Evolutionary conservation across 2,888 invertebrate genomes (phyloP).

Genomic region (Lepidochitona cinerea): DNA sequence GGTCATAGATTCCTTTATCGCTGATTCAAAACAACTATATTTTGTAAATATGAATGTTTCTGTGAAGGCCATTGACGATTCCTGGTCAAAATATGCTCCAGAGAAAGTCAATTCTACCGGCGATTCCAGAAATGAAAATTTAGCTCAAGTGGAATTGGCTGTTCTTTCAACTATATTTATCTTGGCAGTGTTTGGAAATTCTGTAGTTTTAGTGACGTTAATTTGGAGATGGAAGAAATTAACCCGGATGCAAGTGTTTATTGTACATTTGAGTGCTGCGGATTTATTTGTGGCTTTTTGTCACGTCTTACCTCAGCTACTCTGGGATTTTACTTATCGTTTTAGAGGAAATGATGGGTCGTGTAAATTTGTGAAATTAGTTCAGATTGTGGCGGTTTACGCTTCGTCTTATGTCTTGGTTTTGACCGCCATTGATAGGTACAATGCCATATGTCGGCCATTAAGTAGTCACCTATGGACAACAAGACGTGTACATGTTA

Average conservation of each 20-base stretch:
- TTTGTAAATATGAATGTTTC: no score
- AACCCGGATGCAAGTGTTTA: conserved; percentile 80
- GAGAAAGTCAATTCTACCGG: background rate
- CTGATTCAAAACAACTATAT: no score
- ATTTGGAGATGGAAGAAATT: conserved; percentile 72
- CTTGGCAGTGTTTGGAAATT: conserved; percentile 60
- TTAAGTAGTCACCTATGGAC: conserved; percentile 75
- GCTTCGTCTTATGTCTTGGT: conserved; percentile 66
- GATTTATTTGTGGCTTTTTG: conserved; percentile 80
- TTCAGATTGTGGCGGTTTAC: conserved; percentile 73
- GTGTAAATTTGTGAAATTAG: conserved; percentile 76
- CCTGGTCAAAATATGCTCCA: no score
- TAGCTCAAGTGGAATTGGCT: conserved; percentile 73
- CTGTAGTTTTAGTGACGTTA: conserved; percentile 54
- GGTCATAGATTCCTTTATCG: no score
- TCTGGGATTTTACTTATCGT: conserved; percentile 56
- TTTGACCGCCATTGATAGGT: conserved; percentile 70
- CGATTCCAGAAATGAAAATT: conserved; percentile 72
- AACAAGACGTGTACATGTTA: conserved; percentile 60
- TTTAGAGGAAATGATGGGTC: conserved; percentile 62
- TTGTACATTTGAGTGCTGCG: conserved; percentile 80
- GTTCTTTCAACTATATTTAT: conserved; percentile 54
- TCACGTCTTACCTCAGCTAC: conserved; percentile 76
- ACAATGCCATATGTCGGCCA: conserved; percentile 74
- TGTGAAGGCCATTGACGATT: no score